Base-by-base conservation (phyloP, 2,888 invertebrate genomes). In the Liopterus haemorrhoidalis region DNA sequence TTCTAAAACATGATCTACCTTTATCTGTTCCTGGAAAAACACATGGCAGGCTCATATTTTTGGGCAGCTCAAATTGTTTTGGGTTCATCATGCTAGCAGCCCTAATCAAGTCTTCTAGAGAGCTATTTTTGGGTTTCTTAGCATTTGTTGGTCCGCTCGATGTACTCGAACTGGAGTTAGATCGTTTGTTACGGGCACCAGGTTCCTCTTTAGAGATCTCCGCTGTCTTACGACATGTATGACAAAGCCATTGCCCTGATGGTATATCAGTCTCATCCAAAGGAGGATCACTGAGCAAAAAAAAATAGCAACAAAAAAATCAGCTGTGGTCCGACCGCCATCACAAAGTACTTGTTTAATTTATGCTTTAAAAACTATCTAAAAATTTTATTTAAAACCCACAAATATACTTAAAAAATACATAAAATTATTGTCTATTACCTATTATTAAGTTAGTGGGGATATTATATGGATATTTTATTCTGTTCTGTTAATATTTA, bases 221-320 rank as follows among this genome's bases (percentile, higher is more conserved):
- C 39, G 63, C 66, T 56, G 69, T 56, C 55, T 75, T 71, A 48
- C 70, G 74, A 64, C 95, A 95, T 54, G 85, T 81, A 56, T 88
- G 85, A 60, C 95, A 95, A 51, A 91, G 68, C 93, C 94, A 96
- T 65, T 91, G 83, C 0, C 94, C 93, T 35, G 78, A 75, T 0
- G 95, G 95, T 54, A 94, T 86, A 61, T 93, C 90, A 53, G 83
- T 81, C 60, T 88, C 88, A 47, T 85, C 85, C 41, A 97, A 68
- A 0, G 96, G 94, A 2, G 96, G 97, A 70, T 95, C 89, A 71
- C 93, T 93, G 65, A 1, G 68, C 68, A 50, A 14, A 30, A 32
- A 19, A 19, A 32, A 28, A 20, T 12, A 20, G 2, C 11, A 15
- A 27, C 11, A 16, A n/a, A 5, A 35, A 9, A n/a, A n/a, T n/a